Evolutionary conservation across 2,113 vertebrate genomes (phyloP).

Genomic region (Lipophrys pholis): DNA sequence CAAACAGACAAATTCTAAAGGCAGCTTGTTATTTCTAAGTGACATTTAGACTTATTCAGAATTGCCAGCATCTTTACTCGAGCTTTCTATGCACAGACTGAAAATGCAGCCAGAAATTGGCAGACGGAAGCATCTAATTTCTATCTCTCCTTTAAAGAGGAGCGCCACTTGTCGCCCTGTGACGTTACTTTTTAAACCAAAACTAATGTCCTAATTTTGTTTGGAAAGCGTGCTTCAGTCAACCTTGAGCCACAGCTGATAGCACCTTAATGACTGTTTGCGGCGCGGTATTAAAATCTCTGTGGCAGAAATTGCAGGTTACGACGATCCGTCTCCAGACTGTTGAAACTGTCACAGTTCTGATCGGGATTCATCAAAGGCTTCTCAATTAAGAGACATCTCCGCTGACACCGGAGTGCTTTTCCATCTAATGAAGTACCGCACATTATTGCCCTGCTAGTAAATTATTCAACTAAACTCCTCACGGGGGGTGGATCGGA

Average conservation of each 20-base stretch:
- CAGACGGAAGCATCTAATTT: background rate
- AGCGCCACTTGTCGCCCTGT: background rate
- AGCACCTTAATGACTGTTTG: conserved; percentile 34
- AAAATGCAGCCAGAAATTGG: background rate
- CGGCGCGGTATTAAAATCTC: conserved; percentile 22
- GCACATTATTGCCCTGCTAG: conserved; percentile 66
- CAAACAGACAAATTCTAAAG: no score
- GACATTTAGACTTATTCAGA: no score
- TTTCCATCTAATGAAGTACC: conserved; percentile 70
- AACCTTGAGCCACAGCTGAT: conserved; percentile 5
- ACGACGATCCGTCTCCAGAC: conserved; percentile 35
- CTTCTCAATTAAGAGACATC: conserved; percentile 67
- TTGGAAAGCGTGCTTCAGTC: conserved; percentile 1
- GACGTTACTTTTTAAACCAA: background rate
- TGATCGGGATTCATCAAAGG: conserved; percentile 68
- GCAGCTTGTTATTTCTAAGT: background rate
- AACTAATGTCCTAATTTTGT: conserved; percentile 5
- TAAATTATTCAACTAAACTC: conserved; percentile 80
- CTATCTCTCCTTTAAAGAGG: background rate
- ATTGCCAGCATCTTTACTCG: background rate
- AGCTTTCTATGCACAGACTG: background rate
- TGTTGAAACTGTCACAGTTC: conserved; percentile 43
- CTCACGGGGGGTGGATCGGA: conserved; percentile 41
- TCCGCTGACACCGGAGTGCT: conserved; percentile 60
- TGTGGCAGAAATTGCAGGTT: conserved; percentile 43